Conservation (phyloP, 2,113 vertebrate species). For the Mungos mungo region DNA sequence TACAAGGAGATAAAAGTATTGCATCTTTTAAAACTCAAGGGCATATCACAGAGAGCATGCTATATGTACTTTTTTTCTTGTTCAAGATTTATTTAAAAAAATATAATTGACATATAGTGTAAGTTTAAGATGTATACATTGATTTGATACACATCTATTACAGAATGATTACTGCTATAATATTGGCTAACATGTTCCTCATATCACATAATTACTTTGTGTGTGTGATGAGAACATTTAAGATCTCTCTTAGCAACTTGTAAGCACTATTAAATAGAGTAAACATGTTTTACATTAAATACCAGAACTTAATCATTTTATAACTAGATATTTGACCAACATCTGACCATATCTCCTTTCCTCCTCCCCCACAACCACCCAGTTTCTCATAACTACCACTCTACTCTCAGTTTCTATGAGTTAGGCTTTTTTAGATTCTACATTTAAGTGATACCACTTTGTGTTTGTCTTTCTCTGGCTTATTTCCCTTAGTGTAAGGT, state of each 20-base stretch:
- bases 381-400: not conserved
- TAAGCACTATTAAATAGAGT: not conserved
- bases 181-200: not conserved
- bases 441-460: not conserved
- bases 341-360: not conserved
- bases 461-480: not conserved
- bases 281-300: not conserved
- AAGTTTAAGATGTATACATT: not conserved
- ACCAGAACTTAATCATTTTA: not conserved
- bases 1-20: not conserved
- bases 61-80: not conserved
- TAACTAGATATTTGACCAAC: not conserved
- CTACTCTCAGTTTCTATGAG: not conserved
- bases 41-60: not conserved
- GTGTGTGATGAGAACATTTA: not conserved
- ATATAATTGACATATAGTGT: not conserved
- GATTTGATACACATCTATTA: not conserved
- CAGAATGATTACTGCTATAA: not conserved
- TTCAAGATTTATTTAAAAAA: not conserved
- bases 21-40: not conserved
- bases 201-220: not conserved
- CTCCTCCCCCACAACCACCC: rapidly evolving
- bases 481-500: not conserved
- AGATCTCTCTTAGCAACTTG: not conserved
- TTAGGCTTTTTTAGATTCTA: not conserved